phyloP scores from a whole-genome alignment of 2,888 invertebrate species.

The Baccha elongata region DNA sequence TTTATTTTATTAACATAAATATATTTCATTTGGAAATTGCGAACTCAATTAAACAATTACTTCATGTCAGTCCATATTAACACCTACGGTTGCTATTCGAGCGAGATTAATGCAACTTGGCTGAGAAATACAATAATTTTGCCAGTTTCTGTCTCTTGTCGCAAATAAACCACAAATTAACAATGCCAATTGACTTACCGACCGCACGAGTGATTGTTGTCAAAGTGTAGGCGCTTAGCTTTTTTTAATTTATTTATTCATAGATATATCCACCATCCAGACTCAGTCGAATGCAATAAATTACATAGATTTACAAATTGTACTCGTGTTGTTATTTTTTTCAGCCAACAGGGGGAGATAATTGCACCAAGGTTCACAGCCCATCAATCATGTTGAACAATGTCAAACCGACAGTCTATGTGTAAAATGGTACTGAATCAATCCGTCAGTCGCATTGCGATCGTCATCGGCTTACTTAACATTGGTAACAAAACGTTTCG shows the following conservation, averaged over 20 bases:
- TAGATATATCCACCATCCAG: conserved; percentile 42
- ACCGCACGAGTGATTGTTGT: conserved; percentile 45
- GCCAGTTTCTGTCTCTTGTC: conserved; percentile 32
- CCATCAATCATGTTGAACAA: conserved; percentile 63
- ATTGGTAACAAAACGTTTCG: conserved; percentile 19
- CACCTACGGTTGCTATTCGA: conserved; percentile 60
- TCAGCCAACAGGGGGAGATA: conserved; percentile 28
- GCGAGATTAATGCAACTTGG: conserved; percentile 58
- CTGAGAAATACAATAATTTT: conserved; percentile 53
- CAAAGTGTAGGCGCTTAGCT: conserved; percentile 61
- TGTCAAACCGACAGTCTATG: conserved; percentile 49
- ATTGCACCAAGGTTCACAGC: conserved; percentile 42
- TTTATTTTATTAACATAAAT: conserved; percentile 19
- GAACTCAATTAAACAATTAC: conserved; percentile 72
- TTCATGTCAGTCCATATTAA: conserved; percentile 66
- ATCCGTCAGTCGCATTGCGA: conserved; percentile 13
- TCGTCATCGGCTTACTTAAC: conserved; percentile 28
- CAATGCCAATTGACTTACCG: conserved; percentile 62
- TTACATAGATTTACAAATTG: conserved; percentile 44
- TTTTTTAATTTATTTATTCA: conserved; percentile 58
- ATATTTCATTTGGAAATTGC: conserved; percentile 35
- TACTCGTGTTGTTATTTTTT: conserved; percentile 1
- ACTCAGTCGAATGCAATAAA: conserved; percentile 24
- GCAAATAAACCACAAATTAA: conserved; percentile 30
- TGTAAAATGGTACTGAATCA: conserved; percentile 34